Evolutionary conservation across 1,140 invertebrate species (phyloP), one percentile per base, ranked within the genome.

Genomic region (Musca vetustissima): DNA sequence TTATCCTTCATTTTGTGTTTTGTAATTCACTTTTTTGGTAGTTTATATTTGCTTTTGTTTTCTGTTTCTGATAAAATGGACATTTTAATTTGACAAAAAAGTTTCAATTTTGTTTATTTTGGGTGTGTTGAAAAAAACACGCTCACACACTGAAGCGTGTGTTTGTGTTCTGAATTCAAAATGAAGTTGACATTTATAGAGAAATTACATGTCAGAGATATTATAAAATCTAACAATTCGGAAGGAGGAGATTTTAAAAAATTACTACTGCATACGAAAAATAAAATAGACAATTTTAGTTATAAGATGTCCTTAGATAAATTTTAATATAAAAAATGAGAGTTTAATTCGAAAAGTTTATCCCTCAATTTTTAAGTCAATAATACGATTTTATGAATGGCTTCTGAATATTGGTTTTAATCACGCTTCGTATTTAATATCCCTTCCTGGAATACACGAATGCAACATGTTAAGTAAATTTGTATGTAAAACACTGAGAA

Each of bases 391-490:
- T n/a, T n/a, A n/a, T n/a, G n/a, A n/a, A n/a, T n/a, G n/a, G n/a
- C n/a, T n/a, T n/a, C n/a, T n/a, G n/a, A n/a, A n/a, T n/a, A n/a
- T n/a, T n/a, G n/a, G n/a, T n/a, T n/a, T n/a, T n/a, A 32, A 32
- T 32, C 28, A 32, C 28, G 28, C 28, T 36, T 61, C 57, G 21
- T 43, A 61, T 28, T 59, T 59, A 59, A 59, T 61, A 32, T 61
- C 21, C n/a, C 6, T 4, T 3, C 2, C 17, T 61, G 21, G 8
- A n/a, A 61, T 43, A 11, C 11, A 43, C 17, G n/a, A 36, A 13
- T 61, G 57, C 28, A 61, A 61, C 28, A 61, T 61, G 57, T 36
- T 43, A 61, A 61, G 28, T 19, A 61, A 17, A 61, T 43, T 61
- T 61, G 19, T 3, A 59, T 59, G 55, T 59, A n/a, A 59, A 59